Evolutionary conservation across 2,888 invertebrate species (phyloP).

Genomic region (Hydropsyche betteni): DNA sequence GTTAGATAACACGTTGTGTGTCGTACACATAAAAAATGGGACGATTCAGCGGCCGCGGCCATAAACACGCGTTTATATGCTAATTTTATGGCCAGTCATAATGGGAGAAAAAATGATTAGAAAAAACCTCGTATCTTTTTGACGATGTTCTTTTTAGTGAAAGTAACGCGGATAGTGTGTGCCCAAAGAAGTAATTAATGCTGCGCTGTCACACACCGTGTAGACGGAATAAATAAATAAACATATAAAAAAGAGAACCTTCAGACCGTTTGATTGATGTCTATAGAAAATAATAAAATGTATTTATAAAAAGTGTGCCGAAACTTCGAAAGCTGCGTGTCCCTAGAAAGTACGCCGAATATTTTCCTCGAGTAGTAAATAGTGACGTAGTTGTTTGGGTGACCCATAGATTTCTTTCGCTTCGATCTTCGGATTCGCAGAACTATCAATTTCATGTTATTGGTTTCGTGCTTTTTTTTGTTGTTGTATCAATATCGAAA

Average conservation of each 20-base stretch:
- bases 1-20: slow-evolving; percentile 10
- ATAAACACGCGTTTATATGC: slow-evolving; percentile 17
- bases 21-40: neutral
- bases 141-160: slow-evolving; percentile 28
- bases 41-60: neutral
- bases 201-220: slow-evolving; percentile 24
- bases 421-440: too few relatives aligned
- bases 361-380: neutral
- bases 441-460: too few relatives aligned
- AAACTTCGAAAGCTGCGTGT: slow-evolving; percentile 23
- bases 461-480: too few relatives aligned
- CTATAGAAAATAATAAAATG: slow-evolving; percentile 20
- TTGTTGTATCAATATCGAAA: too few relatives aligned
- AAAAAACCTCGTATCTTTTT: slow-evolving; percentile 13
- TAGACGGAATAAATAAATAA: slow-evolving; percentile 2
- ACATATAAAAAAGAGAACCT: slow-evolving; percentile 1
- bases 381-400: slow-evolving; percentile 12
- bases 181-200: slow-evolving; percentile 24
- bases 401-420: neutral
- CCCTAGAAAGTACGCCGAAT: slow-evolving; percentile 22
- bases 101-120: neutral
- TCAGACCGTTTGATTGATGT: slow-evolving; percentile 26
- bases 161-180: slow-evolving; percentile 7
- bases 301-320: slow-evolving; percentile 26
- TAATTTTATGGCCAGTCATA: slow-evolving; percentile 19